Evolutionary conservation across 2,113 vertebrate genomes (phyloP), one percentile per base, ranked within the genome.

Genomic region (Oreochromis niloticus): DNA sequence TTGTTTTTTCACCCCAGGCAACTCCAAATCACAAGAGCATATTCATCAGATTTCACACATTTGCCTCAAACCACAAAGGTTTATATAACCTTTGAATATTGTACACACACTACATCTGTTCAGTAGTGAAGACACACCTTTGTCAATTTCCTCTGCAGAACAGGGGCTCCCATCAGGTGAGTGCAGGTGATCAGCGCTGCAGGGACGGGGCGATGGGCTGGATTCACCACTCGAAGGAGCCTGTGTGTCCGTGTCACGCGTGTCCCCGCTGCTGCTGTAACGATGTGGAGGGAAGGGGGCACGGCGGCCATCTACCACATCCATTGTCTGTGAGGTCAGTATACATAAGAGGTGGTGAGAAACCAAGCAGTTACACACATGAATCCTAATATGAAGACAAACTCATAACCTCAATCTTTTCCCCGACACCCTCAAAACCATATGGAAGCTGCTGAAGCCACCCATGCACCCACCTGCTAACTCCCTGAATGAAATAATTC

Each of bases 221-320:
- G 97, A 97, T 73, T 96, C 94, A 32, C 97, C 97, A 94, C 93
- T 97, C 89, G 98, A 99, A 0, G 97, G 98, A 2, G 98, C 98
- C 96, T 99, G 98, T 0, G 98, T 98, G 94, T 99, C 98, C 2
- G 98, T 96, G 96, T 97, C 98, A 3, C 98, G 98, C 0, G 97
- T 98, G 86, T 95, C 95, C 48, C 95, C 92, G 1, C 94, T 90
- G 36, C 96, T 97, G 83, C 97, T 96, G 50, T 97, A 96, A 85
- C 97, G 97, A 91, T 97, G 97, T 19, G 97, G 97, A 6, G 98
- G 98, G 36, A 98, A 96, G 0, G 98, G 98, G 7, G 98, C 97
- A 50, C 98, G 95, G 11, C 97, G 97, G 12, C 98, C 98, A 1
- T 99, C 98, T 0, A 97, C 97, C 56, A 97, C 97, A 7, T 99